These are phyloP conservation scores for Ypsolopha scabrella DNA, from an alignment of 2,888 invertebrate genomes.

Conservation along the genomic window DNA sequence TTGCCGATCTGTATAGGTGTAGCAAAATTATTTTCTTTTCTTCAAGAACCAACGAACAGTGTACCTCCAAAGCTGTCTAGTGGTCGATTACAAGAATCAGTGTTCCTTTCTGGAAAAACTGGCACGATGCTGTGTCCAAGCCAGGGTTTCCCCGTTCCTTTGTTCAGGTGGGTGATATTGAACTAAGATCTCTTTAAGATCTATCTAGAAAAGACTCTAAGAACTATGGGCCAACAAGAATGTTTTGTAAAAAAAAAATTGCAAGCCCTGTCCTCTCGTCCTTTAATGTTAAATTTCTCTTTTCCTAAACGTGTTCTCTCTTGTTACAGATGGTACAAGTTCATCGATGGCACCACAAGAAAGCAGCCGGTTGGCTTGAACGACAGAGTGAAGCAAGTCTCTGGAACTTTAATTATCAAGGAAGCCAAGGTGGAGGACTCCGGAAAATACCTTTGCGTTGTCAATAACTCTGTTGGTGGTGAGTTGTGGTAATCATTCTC, in stretches of 20 bases:
- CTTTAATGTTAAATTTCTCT: background rate
- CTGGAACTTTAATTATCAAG: conserved; percentile 92
- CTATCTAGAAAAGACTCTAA: too few relatives aligned
- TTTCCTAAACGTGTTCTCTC: conserved; percentile 39
- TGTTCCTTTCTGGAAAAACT: conserved; percentile 32
- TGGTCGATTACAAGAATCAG: conserved; percentile 65
- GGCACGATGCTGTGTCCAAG: conserved; percentile 76
- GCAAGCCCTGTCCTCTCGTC: too few relatives aligned
- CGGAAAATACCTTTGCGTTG: conserved; percentile 94
- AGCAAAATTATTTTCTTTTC: conserved; percentile 19
- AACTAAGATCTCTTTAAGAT: background rate
- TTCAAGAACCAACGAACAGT: conserved; percentile 76
- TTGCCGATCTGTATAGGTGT: background rate
- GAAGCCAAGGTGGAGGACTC: conserved; percentile 93
- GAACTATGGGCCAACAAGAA: too few relatives aligned
- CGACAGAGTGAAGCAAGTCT: conserved; percentile 91
- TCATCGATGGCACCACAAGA: conserved; percentile 86
- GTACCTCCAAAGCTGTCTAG: conserved; percentile 74
- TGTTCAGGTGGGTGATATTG: conserved; percentile 74
- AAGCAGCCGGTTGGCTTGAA: conserved; percentile 91
- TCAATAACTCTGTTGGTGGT: conserved; percentile 93
- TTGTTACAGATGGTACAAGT: conserved; percentile 94
- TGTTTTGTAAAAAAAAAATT: background rate
- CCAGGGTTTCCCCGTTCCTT: conserved; percentile 81
- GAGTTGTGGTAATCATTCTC: conserved; percentile 13